phyloP scores from a whole-genome alignment of 1,140 invertebrate species.

The Pomacea maculata region DNA sequence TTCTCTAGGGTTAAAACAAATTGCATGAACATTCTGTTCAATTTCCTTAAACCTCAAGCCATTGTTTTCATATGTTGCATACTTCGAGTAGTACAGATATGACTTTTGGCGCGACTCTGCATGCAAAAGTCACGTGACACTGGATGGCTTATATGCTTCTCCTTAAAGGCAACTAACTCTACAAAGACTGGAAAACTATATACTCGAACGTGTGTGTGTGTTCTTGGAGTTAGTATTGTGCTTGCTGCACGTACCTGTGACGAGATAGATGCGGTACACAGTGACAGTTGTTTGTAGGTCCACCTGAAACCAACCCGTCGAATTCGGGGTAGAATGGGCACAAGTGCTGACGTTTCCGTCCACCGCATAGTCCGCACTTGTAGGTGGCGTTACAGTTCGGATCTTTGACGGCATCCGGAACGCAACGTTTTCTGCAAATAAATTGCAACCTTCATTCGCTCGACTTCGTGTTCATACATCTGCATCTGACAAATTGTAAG shows the following conservation, averaged over 20 bases:
- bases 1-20: background rate
- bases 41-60: background rate
- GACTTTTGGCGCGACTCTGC: no score
- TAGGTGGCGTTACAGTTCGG: background rate
- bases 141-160: background rate
- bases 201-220: background rate
- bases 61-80: background rate
- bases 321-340: constrained; percentile 10
- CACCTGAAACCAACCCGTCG: constrained; percentile 11
- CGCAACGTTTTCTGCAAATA: constrained; percentile 10
- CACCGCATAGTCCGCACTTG: background rate
- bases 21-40: background rate
- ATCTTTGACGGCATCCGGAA: constrained; percentile 12
- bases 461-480: background rate
- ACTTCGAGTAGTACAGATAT: no score
- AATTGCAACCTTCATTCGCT: background rate
- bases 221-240: background rate
- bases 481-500: background rate
- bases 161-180: background rate
- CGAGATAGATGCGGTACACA: constrained; percentile 9
- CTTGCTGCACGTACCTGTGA: background rate
- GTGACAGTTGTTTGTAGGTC: background rate
- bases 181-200: background rate
- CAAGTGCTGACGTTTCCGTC: constrained; percentile 20
- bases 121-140: no score